A percentile compares a stretch with the other conserved stretches of the same genome.
These are phyloP conservation scores for Platysteira castanea DNA, from an alignment of 2,113 vertebrate species.

Conservation along the genomic window DNA sequence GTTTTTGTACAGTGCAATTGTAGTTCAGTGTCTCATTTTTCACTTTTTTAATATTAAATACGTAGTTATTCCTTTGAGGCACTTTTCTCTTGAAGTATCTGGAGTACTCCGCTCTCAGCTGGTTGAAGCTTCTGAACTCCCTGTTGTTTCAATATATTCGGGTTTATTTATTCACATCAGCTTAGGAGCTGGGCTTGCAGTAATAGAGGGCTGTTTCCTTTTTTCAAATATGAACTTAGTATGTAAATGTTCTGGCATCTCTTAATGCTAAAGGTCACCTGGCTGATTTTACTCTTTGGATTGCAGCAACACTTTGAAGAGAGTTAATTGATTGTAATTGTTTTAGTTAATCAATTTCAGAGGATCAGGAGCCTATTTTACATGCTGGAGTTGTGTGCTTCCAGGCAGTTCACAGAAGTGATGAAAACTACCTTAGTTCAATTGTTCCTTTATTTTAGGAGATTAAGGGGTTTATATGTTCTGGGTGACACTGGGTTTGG, in stretches of 20 bases:
- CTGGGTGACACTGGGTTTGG: background rate
- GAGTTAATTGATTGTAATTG: slow-evolving; percentile 59
- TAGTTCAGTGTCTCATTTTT: background rate
- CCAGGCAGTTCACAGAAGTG: background rate
- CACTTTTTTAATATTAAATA: background rate
- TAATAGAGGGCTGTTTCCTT: background rate
- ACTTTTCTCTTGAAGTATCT: background rate
- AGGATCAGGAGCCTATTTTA: slow-evolving; percentile 12
- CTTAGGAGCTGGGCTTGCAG: background rate
- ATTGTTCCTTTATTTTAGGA: background rate
- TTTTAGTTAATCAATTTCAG: slow-evolving; percentile 46
- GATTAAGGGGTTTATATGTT: background rate
- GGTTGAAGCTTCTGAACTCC: background rate
- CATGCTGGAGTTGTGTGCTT: slow-evolving; percentile 26
- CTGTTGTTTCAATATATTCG: background rate
- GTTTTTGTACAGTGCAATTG: background rate
- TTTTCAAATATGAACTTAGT: background rate
- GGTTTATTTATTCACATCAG: slow-evolving; percentile 17
- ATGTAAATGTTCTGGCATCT: slow-evolving; percentile 25
- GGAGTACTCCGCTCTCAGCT: background rate
- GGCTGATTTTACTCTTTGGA: slow-evolving; percentile 44
- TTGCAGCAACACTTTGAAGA: slow-evolving; percentile 20
- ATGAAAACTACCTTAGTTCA: background rate
- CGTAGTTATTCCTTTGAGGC: background rate
- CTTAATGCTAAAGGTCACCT: slow-evolving; percentile 49